Evolutionary conservation across 2,888 invertebrate genomes (phyloP).

Genomic region (Pristionchus japonicus): DNA sequence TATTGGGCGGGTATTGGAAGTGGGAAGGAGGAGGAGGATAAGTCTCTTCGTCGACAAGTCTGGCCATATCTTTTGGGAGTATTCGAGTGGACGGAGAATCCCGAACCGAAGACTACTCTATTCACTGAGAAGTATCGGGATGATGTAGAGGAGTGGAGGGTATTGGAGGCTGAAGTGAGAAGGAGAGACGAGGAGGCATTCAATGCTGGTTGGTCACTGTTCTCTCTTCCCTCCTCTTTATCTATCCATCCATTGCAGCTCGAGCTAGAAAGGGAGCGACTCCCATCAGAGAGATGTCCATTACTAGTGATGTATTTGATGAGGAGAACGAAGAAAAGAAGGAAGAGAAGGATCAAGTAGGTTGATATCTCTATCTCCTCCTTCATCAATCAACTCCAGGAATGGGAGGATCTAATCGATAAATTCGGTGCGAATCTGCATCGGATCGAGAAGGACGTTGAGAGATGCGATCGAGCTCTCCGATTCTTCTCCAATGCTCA

Average conservation of each 20-base stretch:
- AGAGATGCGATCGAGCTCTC: slow-evolving; percentile 93
- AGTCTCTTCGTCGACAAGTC: slow-evolving; percentile 78
- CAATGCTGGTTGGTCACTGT: slow-evolving; percentile 55
- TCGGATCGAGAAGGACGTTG: slow-evolving; percentile 95
- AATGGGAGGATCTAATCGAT: slow-evolving; percentile 58
- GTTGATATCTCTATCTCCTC: background rate
- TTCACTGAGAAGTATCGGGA: slow-evolving; percentile 59
- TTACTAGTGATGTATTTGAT: slow-evolving; percentile 70
- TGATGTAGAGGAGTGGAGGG: slow-evolving; percentile 92
- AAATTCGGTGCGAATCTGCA: slow-evolving; percentile 87
- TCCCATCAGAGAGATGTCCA: slow-evolving; percentile 63
- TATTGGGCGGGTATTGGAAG: slow-evolving; percentile 87
- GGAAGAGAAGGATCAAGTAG: slow-evolving; percentile 13
- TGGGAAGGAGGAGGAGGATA: slow-evolving; percentile 76
- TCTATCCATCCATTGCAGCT: slow-evolving; percentile 51
- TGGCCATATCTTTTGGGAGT: slow-evolving; percentile 74
- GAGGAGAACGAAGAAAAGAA: slow-evolving; percentile 51
- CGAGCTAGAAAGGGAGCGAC: slow-evolving; percentile 61
- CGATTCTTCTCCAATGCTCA: slow-evolving; percentile 43
- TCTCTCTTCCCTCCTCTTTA: background rate
- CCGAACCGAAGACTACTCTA: slow-evolving; percentile 58
- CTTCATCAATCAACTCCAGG: slow-evolving; percentile 25
- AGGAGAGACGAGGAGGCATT: slow-evolving; percentile 83
- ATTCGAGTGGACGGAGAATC: slow-evolving; percentile 67
- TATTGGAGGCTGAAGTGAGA: slow-evolving; percentile 91